phyloP scores from a whole-genome alignment of 2,888 invertebrate genomes.

The Hypomecis atomaria region DNA sequence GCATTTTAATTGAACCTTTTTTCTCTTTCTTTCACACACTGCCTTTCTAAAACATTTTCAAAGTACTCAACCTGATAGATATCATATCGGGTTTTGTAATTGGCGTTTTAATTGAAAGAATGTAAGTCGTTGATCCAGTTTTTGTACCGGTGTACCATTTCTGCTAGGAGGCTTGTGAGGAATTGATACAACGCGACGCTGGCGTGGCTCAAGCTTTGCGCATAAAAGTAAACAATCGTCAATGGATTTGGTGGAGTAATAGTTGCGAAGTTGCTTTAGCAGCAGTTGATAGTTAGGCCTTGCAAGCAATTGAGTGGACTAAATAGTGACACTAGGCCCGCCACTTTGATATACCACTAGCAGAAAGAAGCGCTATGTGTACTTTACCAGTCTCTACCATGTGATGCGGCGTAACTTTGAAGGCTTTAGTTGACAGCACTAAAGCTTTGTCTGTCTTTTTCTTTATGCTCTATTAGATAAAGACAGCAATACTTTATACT shows the following conservation, averaged over 20 bases:
- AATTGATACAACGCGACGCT: conserved; percentile 1
- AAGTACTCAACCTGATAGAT: conserved; percentile 9
- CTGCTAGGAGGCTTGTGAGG: background rate
- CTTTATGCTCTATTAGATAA: too few species aligned
- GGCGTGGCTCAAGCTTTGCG: conserved; percentile 5
- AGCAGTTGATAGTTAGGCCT: background rate
- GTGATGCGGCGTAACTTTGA: too few species aligned
- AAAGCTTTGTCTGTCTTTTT: too few species aligned
- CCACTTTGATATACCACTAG: too few species aligned
- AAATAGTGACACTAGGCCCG: too few species aligned
- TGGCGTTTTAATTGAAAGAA: conserved; percentile 9
- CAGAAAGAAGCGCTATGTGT: too few species aligned
- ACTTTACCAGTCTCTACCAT: too few species aligned
- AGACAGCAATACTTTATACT: too few species aligned
- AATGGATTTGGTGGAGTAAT: background rate
- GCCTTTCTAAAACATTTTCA: conserved; percentile 27
- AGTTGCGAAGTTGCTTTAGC: background rate
- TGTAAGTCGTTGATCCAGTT: background rate
- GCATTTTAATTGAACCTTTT: conserved; percentile 29
- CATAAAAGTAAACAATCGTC: conserved; percentile 12
- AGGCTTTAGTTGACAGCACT: too few species aligned
- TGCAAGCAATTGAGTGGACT: background rate
- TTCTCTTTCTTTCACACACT: conserved; percentile 4
- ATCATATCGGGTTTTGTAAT: conserved; percentile 8
- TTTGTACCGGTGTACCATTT: background rate